Percentiles rank a stretch among this genome's conserved stretches.
Evolutionary conservation across 2,888 invertebrate genomes (phyloP).

Genomic region (Beris chalybata): DNA sequence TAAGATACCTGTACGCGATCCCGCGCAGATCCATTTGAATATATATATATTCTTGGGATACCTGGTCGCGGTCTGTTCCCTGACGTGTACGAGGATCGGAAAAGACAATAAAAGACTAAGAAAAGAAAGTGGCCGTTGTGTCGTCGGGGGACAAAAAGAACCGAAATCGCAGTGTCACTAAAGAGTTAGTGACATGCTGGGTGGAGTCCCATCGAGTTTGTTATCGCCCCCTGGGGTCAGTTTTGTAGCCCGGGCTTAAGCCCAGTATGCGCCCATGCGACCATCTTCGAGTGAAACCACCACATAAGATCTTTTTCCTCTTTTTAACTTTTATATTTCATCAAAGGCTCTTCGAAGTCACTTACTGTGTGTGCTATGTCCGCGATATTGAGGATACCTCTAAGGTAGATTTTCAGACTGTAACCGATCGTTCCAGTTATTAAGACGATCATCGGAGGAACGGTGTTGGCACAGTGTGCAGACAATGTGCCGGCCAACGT

Average conservation of each 20-base stretch:
- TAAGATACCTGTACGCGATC: conserved; percentile 19
- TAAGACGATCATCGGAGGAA: conserved; percentile 7
- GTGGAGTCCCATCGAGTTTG: conserved; percentile 39
- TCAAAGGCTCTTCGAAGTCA: conserved; percentile 6
- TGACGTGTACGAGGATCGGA: too few species aligned
- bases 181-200: conserved; percentile 41
- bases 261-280: conserved; percentile 14
- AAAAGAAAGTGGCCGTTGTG: conserved; percentile 28
- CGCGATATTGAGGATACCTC: conserved; percentile 6
- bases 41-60: conserved; percentile 5
- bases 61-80: too few species aligned
- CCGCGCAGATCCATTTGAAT: conserved; percentile 25
- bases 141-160: conserved; percentile 32
- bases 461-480: conserved; percentile 17
- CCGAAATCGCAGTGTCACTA: conserved; percentile 40
- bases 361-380: conserved; percentile 1
- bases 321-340: conserved; percentile 18
- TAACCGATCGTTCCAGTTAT: background rate
- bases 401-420: conserved; percentile 24
- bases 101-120: conserved; percentile 21
- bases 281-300: conserved; percentile 3
- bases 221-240: conserved; percentile 40
- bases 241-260: conserved; percentile 29
- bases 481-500: conserved; percentile 16
- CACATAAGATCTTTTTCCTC: conserved; percentile 9